Percentiles rank a stretch among this genome's conserved stretches.
Evolutionary conservation across 2,797 vertebrate species (phyloP).

Genomic region (Enteromius trimaculatus): DNA sequence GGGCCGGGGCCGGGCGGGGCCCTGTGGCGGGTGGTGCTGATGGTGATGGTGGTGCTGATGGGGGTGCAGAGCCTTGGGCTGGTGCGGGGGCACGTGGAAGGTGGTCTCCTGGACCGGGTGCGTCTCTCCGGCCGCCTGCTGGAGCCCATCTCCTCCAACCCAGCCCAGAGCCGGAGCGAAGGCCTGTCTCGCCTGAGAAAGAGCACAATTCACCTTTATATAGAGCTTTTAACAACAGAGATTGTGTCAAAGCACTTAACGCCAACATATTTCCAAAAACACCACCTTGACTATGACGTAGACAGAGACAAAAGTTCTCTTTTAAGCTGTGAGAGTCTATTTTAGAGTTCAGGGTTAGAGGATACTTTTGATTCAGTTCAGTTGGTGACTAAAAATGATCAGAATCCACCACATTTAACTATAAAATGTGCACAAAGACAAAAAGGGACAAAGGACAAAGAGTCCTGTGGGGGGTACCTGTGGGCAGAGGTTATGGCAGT

Average conservation of each 20-base stretch:
- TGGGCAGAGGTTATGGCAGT: constrained; percentile 96
- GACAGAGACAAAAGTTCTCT: no score
- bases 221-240: no score
- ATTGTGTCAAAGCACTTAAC: no score
- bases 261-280: no score
- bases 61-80: constrained; percentile 95
- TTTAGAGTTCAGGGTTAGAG: no score
- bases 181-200: constrained; percentile 88
- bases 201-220: background rate
- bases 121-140: constrained; percentile 93
- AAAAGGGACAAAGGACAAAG: constrained; percentile 71
- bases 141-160: constrained; percentile 92
- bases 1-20: constrained; percentile 93
- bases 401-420: background rate
- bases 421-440: background rate
- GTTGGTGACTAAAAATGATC: no score
- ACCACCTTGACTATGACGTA: no score
- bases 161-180: constrained; percentile 94
- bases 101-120: constrained; percentile 99
- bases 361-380: no score
- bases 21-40: constrained; percentile 92
- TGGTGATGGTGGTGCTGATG: constrained; percentile 87
- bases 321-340: no score
- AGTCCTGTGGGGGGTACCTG: constrained; percentile 78
- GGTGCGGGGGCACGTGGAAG: constrained; percentile 96